Conservation (phyloP, 2,797 vertebrate genomes). For the Petrocephalus sullivani region DNA sequence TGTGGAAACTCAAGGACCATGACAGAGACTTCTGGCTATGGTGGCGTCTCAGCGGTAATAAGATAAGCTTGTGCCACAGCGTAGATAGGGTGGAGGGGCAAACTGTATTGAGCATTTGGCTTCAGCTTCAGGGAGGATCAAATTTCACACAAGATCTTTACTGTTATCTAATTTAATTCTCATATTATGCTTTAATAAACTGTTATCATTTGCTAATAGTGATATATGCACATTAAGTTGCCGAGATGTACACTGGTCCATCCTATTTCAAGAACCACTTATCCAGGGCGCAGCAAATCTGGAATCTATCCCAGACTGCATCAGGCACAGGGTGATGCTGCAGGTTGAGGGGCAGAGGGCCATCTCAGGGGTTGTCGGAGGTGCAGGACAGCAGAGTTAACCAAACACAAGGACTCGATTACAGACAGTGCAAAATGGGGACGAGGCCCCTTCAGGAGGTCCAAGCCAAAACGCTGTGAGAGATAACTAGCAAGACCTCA, state of each 20-base stretch:
- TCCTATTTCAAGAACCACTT: background rate
- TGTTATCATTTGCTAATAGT: background rate
- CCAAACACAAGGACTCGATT: background rate
- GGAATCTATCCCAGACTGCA: background rate
- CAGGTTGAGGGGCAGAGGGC: constrained; percentile 2
- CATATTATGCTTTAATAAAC: background rate
- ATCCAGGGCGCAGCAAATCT: background rate
- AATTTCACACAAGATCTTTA: background rate
- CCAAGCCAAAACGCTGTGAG: background rate
- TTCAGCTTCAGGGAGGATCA: background rate
- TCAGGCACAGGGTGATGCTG: background rate
- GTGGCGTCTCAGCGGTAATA: background rate
- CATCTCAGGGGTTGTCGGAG: background rate
- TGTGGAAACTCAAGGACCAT: background rate
- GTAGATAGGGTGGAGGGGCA: background rate
- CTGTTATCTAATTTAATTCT: background rate
- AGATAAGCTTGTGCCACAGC: background rate
- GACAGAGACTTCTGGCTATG: background rate
- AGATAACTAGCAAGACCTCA: background rate
- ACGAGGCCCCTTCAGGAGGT: background rate
- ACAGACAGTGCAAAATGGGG: background rate
- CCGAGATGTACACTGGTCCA: background rate
- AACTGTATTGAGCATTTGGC: background rate
- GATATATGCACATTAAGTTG: background rate
- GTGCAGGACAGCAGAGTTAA: background rate